A percentile compares a stretch with the other conserved stretches of the same genome.
These are phyloP conservation scores for Agriotes lineatus DNA, from an alignment of 2,888 invertebrate genomes.

Conservation along the genomic window DNA sequence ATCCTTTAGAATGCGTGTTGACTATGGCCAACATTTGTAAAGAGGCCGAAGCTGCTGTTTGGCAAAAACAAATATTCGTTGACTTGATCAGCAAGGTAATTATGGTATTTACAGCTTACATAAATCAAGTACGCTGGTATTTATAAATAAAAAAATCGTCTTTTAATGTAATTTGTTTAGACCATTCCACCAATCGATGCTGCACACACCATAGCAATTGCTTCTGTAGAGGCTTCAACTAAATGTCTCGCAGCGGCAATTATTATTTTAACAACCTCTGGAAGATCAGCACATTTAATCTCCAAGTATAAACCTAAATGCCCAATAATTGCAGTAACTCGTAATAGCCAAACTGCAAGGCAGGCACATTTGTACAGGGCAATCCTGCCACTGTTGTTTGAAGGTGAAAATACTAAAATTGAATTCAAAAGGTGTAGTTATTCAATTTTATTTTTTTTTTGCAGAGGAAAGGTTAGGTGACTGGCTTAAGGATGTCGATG, in stretches of 20 bases:
- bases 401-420: constrained; percentile 69
- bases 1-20: constrained; percentile 89
- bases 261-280: constrained; percentile 87
- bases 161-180: constrained; percentile 57
- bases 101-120: too few species aligned
- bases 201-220: constrained; percentile 92
- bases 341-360: constrained; percentile 86
- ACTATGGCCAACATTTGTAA: constrained; percentile 95
- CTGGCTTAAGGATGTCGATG: constrained; percentile 94
- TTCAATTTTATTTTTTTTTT: constrained; percentile 44
- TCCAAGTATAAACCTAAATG: constrained; percentile 95
- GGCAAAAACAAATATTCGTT: constrained; percentile 90
- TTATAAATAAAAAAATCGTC: not conserved
- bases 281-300: constrained; percentile 88
- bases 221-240: constrained; percentile 92
- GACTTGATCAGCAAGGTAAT: constrained; percentile 76
- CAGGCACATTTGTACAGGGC: constrained; percentile 93
- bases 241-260: constrained; percentile 92
- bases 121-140: too few species aligned
- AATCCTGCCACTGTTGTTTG: constrained; percentile 87
- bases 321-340: constrained; percentile 93
- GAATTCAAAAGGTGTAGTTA: constrained; percentile 1
- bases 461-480: constrained; percentile 77
- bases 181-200: constrained; percentile 82
- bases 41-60: constrained; percentile 96